Conservation (phyloP, 1,140 invertebrate species). For the Pissodes strobi region DNA sequence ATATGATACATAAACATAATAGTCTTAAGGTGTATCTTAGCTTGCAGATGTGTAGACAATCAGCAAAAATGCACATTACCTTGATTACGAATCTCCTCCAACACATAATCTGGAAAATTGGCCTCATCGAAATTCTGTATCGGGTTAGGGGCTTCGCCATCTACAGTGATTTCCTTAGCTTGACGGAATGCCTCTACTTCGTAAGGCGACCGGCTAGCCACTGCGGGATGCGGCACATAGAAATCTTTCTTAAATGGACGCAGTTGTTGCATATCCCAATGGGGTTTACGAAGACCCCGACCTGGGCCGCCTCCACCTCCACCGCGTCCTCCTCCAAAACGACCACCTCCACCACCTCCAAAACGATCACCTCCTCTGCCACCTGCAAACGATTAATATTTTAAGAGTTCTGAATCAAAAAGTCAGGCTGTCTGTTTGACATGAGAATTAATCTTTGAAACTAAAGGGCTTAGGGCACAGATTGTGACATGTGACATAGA, state of each 20-base stretch:
- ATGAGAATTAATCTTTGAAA: too few relatives aligned
- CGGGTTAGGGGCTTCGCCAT: conserved; percentile 65
- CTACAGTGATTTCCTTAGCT: conserved; percentile 81
- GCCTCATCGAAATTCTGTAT: conserved; percentile 83
- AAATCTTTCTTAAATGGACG: conserved; percentile 94
- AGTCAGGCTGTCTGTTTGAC: too few relatives aligned
- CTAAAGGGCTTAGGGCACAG: too few relatives aligned
- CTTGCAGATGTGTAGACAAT: background rate
- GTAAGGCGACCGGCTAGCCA: conserved; percentile 69
- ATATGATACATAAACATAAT: too few relatives aligned
- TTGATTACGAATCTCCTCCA: conserved; percentile 72
- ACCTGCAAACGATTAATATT: conserved; percentile 9
- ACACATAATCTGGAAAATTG: conserved; percentile 79
- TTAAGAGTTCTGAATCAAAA: background rate
- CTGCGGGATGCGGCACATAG: conserved; percentile 80
- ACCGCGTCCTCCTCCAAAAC: conserved; percentile 78
- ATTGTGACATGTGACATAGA: too few relatives aligned
- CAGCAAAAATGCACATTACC: conserved; percentile 61
- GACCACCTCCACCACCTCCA: conserved; percentile 69
- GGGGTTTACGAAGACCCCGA: conserved; percentile 63
- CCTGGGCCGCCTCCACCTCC: conserved; percentile 14
- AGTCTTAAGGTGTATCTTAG: background rate
- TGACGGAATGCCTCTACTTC: conserved; percentile 79
- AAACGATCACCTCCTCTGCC: conserved; percentile 14
- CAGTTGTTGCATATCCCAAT: conserved; percentile 78